phyloP scores from a whole-genome alignment of 2,113 vertebrate genomes.

The Australoheros scitulus region DNA sequence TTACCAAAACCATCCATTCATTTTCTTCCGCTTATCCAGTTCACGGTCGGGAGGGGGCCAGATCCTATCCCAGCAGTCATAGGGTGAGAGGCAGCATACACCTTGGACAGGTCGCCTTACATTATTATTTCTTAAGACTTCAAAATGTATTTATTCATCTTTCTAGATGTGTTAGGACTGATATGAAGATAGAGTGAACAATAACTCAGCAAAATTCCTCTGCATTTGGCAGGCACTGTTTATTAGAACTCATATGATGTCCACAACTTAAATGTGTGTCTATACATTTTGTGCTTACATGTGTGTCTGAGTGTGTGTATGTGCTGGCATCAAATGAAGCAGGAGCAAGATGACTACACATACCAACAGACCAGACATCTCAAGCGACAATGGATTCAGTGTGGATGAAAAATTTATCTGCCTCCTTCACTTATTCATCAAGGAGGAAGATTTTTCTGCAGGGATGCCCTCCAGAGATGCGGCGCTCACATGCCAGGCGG shows the following conservation, averaged over 20 bases:
- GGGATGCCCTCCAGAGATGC: constrained; percentile 77
- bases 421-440: constrained; percentile 81
- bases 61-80: neutral
- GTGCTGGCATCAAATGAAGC: constrained; percentile 1
- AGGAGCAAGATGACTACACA: constrained; percentile 56
- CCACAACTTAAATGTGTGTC: neutral
- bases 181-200: constrained; percentile 13
- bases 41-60: accelerated
- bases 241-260: constrained; percentile 1
- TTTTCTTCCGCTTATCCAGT: neutral
- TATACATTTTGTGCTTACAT: neutral
- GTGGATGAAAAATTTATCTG: constrained; percentile 80
- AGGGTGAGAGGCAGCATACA: too few relatives aligned
- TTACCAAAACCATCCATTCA: neutral
- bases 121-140: neutral
- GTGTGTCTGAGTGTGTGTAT: neutral
- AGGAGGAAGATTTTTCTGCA: constrained; percentile 75
- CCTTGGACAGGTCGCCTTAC: neutral
- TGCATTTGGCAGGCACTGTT: constrained; percentile 22
- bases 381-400: constrained; percentile 74
- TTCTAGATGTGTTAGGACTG: constrained; percentile 5
- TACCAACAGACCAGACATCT: constrained; percentile 67
- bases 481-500: constrained; percentile 74
- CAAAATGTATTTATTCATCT: neutral
- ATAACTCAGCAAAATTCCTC: constrained; percentile 35